Percentiles rank a stretch among this genome's conserved stretches.
Evolutionary conservation across 2,888 invertebrate genomes (phyloP).

Genomic region (Sipha maydis): DNA sequence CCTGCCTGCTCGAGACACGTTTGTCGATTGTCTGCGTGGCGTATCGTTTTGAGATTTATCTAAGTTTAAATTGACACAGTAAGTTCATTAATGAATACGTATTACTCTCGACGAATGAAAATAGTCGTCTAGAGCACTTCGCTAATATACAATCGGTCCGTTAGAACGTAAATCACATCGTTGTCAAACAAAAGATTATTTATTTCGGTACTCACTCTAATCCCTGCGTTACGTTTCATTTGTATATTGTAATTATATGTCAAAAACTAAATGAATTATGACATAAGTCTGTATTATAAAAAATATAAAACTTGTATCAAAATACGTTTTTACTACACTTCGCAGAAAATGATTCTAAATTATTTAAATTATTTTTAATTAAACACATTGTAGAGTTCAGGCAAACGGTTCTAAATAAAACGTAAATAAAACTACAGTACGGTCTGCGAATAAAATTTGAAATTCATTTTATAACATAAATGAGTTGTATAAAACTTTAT

Average conservation of each 20-base stretch:
- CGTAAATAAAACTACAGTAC: not conserved
- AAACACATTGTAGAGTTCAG: not conserved
- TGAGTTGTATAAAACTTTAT: too few relatives aligned
- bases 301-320: not conserved
- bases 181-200: not conserved
- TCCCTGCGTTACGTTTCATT: not conserved
- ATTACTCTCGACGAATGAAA: not conserved
- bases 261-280: not conserved
- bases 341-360: not conserved
- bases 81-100: not conserved
- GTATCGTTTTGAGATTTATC: too few relatives aligned
- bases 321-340: not conserved
- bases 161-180: not conserved
- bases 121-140: not conserved
- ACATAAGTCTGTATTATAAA: not conserved
- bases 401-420: too few relatives aligned
- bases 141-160: not conserved
- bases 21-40: not conserved
- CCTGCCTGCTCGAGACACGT: not conserved
- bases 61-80: not conserved
- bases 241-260: not conserved
- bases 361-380: not conserved
- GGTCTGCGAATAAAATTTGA: not conserved
- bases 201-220: not conserved
- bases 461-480: too few relatives aligned